Evolutionary conservation across 2,888 invertebrate species (phyloP).

Genomic region (Noctua comes): DNA sequence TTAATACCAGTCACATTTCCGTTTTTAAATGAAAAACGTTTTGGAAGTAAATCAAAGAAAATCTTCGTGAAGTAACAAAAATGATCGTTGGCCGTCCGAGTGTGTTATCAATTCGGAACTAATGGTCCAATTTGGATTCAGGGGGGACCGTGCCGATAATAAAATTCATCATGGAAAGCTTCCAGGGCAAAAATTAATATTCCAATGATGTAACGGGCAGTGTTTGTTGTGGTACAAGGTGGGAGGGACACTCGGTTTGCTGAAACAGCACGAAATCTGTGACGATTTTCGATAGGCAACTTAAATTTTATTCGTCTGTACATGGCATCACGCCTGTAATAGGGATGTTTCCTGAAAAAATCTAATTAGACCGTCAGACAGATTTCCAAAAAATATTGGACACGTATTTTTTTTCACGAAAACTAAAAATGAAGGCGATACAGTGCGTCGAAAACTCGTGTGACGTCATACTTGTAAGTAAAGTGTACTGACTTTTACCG

Average conservation of each 20-base stretch:
- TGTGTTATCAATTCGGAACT: slow-evolving; percentile 87
- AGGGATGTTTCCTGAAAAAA: too few relatives aligned
- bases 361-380: too few relatives aligned
- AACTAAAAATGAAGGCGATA: too few relatives aligned
- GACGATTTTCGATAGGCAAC: neutral
- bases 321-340: neutral
- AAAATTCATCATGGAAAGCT: slow-evolving; percentile 88
- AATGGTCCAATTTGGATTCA: slow-evolving; percentile 89
- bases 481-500: too few relatives aligned
- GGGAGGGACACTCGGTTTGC: slow-evolving; percentile 19
- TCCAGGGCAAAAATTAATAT: slow-evolving; percentile 89
- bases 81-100: slow-evolving; percentile 76
- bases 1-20: slow-evolving; percentile 70
- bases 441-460: too few relatives aligned
- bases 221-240: slow-evolving; percentile 69
- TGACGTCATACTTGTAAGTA: too few relatives aligned
- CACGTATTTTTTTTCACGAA: too few relatives aligned
- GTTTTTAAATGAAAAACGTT: slow-evolving; percentile 68
- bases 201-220: slow-evolving; percentile 88
- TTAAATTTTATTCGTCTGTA: neutral
- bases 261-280: neutral
- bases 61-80: slow-evolving; percentile 68
- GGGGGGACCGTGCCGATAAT: slow-evolving; percentile 84
- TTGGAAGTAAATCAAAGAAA: slow-evolving; percentile 64
- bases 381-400: too few relatives aligned